These are phyloP conservation scores for Cyprinodon tularosa DNA, from an alignment of 2,113 vertebrate species.

Conservation along the genomic window DNA sequence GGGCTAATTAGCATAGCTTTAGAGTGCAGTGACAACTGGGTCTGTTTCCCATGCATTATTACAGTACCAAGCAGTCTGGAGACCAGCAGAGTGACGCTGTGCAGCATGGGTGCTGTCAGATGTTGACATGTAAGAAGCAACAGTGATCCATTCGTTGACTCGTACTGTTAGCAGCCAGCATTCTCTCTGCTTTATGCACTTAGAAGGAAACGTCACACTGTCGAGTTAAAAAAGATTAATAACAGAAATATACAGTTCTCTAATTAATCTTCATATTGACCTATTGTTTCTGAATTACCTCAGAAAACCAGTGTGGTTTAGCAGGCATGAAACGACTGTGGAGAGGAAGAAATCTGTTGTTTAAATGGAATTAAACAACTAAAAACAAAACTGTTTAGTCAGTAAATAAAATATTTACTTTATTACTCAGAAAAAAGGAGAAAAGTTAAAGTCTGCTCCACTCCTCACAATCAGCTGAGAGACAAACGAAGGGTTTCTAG, in stretches of 20 bases:
- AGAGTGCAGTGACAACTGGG: constrained; percentile 56
- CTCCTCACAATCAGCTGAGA: too few relatives aligned
- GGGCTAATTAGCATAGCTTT: constrained; percentile 64
- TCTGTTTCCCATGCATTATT: constrained; percentile 47
- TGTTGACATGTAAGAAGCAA: constrained; percentile 32
- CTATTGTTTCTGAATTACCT: not conserved
- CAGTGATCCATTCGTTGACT: constrained; percentile 49
- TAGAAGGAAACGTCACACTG: not conserved
- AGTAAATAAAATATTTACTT: too few relatives aligned
- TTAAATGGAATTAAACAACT: too few relatives aligned
- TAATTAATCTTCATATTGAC: not conserved
- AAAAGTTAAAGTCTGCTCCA: too few relatives aligned
- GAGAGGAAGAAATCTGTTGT: too few relatives aligned
- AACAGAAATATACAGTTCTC: not conserved
- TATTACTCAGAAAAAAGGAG: too few relatives aligned
- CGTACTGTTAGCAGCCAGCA: constrained; percentile 32
- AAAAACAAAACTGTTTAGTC: too few relatives aligned
- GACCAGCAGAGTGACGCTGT: constrained; percentile 1
- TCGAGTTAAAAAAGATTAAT: not conserved
- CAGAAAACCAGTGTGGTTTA: not conserved
- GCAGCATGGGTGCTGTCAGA: constrained; percentile 27
- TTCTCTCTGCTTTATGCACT: constrained; percentile 3
- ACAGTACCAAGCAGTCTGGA: constrained; percentile 11
- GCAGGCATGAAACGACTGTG: too few relatives aligned
- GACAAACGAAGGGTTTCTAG: too few relatives aligned